A percentile compares a stretch with the other conserved stretches of the same genome.
phyloP scores from a whole-genome alignment of 2,888 invertebrate genomes.

The Timema cristinae region DNA sequence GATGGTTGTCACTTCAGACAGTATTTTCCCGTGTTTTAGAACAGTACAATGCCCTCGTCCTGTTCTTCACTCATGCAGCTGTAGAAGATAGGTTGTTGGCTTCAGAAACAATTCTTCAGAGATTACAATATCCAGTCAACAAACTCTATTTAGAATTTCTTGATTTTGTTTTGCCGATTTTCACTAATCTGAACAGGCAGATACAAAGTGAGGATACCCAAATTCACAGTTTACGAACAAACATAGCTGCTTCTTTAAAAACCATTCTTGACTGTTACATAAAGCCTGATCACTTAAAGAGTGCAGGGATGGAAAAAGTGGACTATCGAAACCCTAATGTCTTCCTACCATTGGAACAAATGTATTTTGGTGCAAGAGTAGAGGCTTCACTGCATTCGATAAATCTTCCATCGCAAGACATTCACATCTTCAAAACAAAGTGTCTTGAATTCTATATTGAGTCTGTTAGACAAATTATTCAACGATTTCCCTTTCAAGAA shows the following conservation, averaged over 20 bases:
- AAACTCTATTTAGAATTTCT: conserved; percentile 11
- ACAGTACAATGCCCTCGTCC: conserved; percentile 13
- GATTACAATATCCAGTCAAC: background rate
- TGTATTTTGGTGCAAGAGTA: background rate
- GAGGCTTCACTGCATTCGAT: conserved; percentile 3
- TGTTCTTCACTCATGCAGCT: conserved; percentile 16
- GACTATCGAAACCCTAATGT: background rate
- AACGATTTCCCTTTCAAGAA: background rate
- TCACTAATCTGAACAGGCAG: conserved; percentile 7
- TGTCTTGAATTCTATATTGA: conserved; percentile 7
- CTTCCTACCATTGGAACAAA: conserved; percentile 3
- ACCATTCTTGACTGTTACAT: conserved; percentile 9
- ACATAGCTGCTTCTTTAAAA: background rate
- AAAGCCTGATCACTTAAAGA: conserved; percentile 4
- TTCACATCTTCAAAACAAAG: conserved; percentile 2
- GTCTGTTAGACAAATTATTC: background rate
- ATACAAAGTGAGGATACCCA: conserved; percentile 6
- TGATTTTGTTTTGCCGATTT: conserved; percentile 6
- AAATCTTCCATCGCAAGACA: background rate
- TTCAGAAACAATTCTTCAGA: conserved; percentile 11
- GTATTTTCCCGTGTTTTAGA: conserved; percentile 15
- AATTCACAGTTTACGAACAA: background rate
- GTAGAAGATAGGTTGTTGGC: conserved; percentile 4
- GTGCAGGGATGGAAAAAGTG: background rate
- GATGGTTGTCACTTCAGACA: conserved; percentile 37